These are phyloP conservation scores for Scaptomyza tumidula DNA, from an alignment of 2,888 invertebrate genomes.

Conservation along the genomic window DNA sequence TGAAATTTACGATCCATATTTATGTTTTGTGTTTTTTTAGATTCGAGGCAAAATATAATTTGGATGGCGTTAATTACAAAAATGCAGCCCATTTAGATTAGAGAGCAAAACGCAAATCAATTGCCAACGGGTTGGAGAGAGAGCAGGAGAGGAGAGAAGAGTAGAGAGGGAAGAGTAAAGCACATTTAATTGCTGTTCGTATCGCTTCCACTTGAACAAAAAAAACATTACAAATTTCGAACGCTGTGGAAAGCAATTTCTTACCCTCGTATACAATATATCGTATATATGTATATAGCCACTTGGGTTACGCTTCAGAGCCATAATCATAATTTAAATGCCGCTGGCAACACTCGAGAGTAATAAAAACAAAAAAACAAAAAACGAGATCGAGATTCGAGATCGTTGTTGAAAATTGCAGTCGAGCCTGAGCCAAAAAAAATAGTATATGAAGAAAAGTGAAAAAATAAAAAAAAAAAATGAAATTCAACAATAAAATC, in stretches of 20 bases:
- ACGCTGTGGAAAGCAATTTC: background rate
- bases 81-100: slow-evolving; percentile 64
- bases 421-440: slow-evolving; percentile 20
- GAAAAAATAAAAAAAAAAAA: slow-evolving; percentile 26
- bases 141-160: background rate
- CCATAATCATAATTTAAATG: slow-evolving; percentile 69
- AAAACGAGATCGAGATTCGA: slow-evolving; percentile 32
- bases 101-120: slow-evolving; percentile 51
- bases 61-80: slow-evolving; percentile 66
- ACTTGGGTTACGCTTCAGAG: slow-evolving; percentile 60
- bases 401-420: slow-evolving; percentile 23
- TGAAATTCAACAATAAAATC: slow-evolving; percentile 32
- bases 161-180: background rate
- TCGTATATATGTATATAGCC: slow-evolving; percentile 17
- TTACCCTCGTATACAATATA: slow-evolving; percentile 2
- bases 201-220: slow-evolving; percentile 42
- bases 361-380: slow-evolving; percentile 41
- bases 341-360: slow-evolving; percentile 63
- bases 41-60: slow-evolving; percentile 44
- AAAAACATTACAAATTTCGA: slow-evolving; percentile 19
- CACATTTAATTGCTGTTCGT: slow-evolving; percentile 52
- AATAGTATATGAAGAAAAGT: slow-evolving; percentile 14
- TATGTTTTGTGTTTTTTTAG: no score
- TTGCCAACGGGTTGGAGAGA: no score
- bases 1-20: slow-evolving; percentile 36